Percentiles rank a stretch among this genome's conserved stretches.
Conservation (phyloP, 2,888 invertebrate species). For the Prenolepis imparis region DNA sequence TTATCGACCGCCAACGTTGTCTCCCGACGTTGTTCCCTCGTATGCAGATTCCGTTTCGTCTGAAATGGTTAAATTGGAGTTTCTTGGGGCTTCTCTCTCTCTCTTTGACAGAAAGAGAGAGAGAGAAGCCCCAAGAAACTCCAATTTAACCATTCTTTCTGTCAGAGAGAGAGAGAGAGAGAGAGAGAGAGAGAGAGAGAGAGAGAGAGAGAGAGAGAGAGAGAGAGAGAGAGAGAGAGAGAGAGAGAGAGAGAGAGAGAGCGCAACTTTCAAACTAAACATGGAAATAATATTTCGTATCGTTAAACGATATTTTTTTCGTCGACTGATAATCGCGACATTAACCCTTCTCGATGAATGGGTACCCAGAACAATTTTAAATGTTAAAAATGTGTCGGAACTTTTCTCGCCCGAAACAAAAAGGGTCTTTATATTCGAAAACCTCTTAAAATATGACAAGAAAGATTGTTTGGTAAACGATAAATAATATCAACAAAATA, state of each 20-base stretch:
- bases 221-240: not conserved
- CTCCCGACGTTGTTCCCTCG: conserved; percentile 69
- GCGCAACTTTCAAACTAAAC: not conserved
- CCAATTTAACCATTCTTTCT: conserved; percentile 1
- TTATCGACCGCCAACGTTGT: conserved; percentile 73
- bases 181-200: no score
- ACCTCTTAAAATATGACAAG: no score
- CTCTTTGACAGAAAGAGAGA: no score
- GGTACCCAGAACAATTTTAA: no score
- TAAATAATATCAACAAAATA: no score
- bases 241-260: not conserved
- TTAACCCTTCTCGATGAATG: no score
- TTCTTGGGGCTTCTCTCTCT: not conserved
- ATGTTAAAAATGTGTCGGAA: no score
- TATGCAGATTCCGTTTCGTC: conserved; percentile 62
- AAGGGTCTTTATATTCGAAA: no score
- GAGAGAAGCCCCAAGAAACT: not conserved
- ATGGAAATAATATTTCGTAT: not conserved
- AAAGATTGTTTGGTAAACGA: no score
- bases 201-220: no score
- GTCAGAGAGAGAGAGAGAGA: no score
- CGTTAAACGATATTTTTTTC: not conserved
- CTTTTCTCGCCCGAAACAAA: no score
- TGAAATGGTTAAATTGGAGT: conserved; percentile 9
- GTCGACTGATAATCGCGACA: not conserved